Conservation (phyloP, 2,113 vertebrate genomes). For the Benitochromis conjunctus region DNA sequence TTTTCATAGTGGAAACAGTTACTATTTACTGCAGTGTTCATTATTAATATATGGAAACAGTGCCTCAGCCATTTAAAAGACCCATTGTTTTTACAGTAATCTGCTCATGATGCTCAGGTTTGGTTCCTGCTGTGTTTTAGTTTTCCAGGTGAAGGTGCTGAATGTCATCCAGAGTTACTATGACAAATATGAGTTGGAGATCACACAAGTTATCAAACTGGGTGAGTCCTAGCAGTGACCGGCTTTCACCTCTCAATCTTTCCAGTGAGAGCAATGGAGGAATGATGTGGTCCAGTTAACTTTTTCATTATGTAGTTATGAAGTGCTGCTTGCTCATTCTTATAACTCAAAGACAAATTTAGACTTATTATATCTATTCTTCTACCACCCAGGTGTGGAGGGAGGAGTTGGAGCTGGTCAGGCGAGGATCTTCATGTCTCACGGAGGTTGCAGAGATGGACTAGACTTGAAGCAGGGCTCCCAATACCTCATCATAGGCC, state of each 20-base stretch:
- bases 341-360: neutral
- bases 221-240: slow-evolving; percentile 39
- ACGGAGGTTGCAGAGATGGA: slow-evolving; percentile 64
- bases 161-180: slow-evolving; percentile 62
- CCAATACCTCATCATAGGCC: slow-evolving; percentile 72
- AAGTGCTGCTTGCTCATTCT: neutral
- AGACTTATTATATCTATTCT: neutral
- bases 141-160: slow-evolving; percentile 63
- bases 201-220: slow-evolving; percentile 68
- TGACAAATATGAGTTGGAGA: slow-evolving; percentile 73
- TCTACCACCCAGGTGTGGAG: slow-evolving; percentile 50
- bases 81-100: neutral
- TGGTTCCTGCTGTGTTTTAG: slow-evolving; percentile 29
- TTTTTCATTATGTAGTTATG: neutral
- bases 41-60: neutral
- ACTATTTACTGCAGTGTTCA: neutral
- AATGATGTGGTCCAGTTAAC: neutral
- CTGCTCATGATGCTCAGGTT: neutral
- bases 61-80: neutral
- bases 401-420: slow-evolving; percentile 40
- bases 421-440: slow-evolving; percentile 66
- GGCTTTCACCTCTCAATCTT: fast-evolving
- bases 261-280: neutral
- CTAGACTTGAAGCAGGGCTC: slow-evolving; percentile 53
- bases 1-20: neutral